Conservation (phyloP, 1,140 invertebrate species). For the Drosophila lowei region DNA sequence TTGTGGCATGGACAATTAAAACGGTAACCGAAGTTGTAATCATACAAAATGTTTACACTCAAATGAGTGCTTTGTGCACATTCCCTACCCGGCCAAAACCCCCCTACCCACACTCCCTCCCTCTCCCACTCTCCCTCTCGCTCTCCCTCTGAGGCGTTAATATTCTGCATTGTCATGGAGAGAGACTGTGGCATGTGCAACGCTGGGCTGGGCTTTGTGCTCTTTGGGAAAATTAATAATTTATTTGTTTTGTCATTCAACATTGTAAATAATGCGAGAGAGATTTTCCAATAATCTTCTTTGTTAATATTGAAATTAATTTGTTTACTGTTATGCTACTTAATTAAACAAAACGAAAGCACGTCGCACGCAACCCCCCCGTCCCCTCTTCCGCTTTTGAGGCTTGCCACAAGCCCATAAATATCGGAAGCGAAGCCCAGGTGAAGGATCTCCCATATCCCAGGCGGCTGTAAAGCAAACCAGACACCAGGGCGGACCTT, state of each 20-base stretch:
- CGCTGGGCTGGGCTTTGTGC: conserved; percentile 19
- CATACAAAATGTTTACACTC: conserved; percentile 78
- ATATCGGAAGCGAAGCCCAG: conserved; percentile 46
- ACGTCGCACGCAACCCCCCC: conserved; percentile 15
- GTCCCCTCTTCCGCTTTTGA: conserved; percentile 7
- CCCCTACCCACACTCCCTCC: not conserved
- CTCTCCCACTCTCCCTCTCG: not conserved
- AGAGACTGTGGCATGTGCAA: too few species aligned
- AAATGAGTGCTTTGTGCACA: conserved; percentile 73
- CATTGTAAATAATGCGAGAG: conserved; percentile 80
- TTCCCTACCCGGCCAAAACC: not conserved
- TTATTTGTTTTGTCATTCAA: conserved; percentile 81
- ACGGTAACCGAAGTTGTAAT: conserved; percentile 76
- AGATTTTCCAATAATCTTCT: conserved; percentile 81
- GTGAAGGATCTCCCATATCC: not conserved
- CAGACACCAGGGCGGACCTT: conserved; percentile 47
- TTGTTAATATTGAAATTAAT: conserved; percentile 82
- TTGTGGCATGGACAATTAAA: conserved; percentile 76
- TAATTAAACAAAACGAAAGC: conserved; percentile 73
- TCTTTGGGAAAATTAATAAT: conserved; percentile 73
- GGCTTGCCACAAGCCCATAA: conserved; percentile 69
- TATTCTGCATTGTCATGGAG: conserved; percentile 64
- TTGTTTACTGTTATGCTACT: conserved; percentile 81
- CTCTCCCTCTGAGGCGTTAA: conserved; percentile 8
- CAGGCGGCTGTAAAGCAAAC: not conserved